A percentile compares a stretch with the other conserved stretches of the same genome.
phyloP scores from a whole-genome alignment of 2,113 vertebrate genomes.

The Delphinus delphis region DNA sequence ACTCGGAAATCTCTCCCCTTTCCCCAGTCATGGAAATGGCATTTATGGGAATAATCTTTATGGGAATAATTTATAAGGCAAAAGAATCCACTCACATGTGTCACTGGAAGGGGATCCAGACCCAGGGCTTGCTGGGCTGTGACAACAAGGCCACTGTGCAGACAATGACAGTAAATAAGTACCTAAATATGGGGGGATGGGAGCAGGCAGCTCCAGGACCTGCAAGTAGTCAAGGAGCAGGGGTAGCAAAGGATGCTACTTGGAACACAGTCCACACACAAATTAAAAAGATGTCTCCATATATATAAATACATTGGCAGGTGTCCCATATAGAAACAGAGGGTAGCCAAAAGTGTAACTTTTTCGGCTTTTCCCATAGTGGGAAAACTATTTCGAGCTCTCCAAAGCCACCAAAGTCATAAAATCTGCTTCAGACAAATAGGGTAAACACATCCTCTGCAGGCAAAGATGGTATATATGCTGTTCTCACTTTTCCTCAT shows the following conservation, averaged over 20 bases:
- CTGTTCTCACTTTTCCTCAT: background rate
- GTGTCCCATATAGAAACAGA: background rate
- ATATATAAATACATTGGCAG: background rate
- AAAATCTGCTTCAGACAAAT: background rate
- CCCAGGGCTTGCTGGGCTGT: background rate
- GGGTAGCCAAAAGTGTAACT: background rate
- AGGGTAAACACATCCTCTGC: background rate
- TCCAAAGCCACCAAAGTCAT: background rate
- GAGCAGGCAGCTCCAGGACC: background rate
- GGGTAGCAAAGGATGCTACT: background rate
- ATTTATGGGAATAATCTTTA: constrained; percentile 6
- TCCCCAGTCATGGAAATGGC: background rate
- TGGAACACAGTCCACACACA: background rate
- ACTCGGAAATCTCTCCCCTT: background rate
- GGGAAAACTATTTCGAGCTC: constrained; percentile 2
- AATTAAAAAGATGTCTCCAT: background rate
- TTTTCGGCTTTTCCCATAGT: background rate
- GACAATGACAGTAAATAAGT: background rate
- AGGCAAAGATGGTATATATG: background rate
- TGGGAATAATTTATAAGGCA: background rate
- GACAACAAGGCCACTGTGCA: background rate
- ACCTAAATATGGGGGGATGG: background rate
- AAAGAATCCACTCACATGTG: background rate
- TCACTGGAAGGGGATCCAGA: background rate
- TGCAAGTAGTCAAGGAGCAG: background rate